Base-by-base conservation (phyloP, 1,140 invertebrate species). In the Ladona fulva region DNA sequence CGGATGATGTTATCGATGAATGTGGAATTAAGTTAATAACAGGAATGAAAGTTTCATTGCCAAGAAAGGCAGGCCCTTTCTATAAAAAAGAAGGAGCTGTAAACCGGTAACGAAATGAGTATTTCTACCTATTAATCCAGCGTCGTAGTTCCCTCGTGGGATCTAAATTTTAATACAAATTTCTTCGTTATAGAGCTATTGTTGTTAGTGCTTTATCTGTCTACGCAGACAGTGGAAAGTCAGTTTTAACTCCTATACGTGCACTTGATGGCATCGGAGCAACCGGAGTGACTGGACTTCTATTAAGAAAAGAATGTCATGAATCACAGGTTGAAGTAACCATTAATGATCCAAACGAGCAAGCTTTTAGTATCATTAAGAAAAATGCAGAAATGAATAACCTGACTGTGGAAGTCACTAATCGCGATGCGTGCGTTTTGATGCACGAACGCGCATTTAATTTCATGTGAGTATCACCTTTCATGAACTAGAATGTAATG, bases 171-270 rank as follows among this genome's bases (percentile, higher is more conserved):
- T 16, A 66, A 19, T 66, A 6, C 44, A 11, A 66, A 66, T 3
- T 22, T 6, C 3, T 66, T 66, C 5, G 3, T 66, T 66, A 12
- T 66, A 66, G 52, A 6, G 52, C 16, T 12, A 66, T 66, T 6
- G 52, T 66, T 5, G 52, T 66, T 5, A 22, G 16, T 5, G 52
- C 73, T 78, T 42, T 79, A 11, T 80, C 12, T 11, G 25, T 66
- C 78, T 85, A 78, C 77, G 8, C 19, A 19, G 3, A 66, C 1
- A 66, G 52, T 66, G 52, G 52, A 12, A 66, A 5, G 12, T 66
- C 52, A 12, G 52, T 66, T 3, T 12, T 66, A 6, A 16, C 14
- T 6, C 52, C 52, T 19, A 66, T 66, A 66, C 52, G 52, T 12
- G 52, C n/a, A 6, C 52, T 66, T 66, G 52, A 66, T 66, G 52